Evolutionary conservation across 2,888 invertebrate genomes (phyloP), one percentile per base, ranked within the genome.

Genomic region (Euplagia quadripunctaria): DNA sequence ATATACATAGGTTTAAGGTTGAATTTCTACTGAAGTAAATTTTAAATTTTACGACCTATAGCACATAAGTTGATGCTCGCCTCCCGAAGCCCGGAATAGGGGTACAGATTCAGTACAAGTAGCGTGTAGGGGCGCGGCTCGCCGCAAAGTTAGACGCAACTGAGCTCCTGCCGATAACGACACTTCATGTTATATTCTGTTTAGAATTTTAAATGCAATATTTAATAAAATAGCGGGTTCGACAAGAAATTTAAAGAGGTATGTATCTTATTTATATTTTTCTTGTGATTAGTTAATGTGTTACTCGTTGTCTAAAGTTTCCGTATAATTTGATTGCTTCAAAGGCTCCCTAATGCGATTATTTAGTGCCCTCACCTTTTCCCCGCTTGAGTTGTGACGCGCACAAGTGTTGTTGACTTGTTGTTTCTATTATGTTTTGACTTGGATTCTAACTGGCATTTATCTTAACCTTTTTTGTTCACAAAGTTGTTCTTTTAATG

Each of bases 101-200:
- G 96, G 96, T 95, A 94, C 94, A 95, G 95, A 95, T 94, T 95
- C 96, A 94, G 96, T 95, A 94, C 94, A 94, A 95, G 95, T 94
- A 95, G 91, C 94, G 94, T 93, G 93, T 94, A 94, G 94, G 96
- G 96, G 96, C 94, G 96, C 96, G 96, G 96, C 94, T 94, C 95
- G 94, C 95, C 94, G 92, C 96, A 94, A 94, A 94, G 96, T 94
- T 94, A 96, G 96, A 96, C 95, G 96, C 95, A 91, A 92, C 94
- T 92, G 92, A 93, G 96, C 95, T 92, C 89, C 91, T 85, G 94
- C 90, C 92, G 92, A 91, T 90, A 92, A 90, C 93, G 92, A 90
- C 92, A 92, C 92, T 90, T 89, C 90, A 91, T 89, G 90, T 89
- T 87, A 84, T 84, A 89, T 83, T 88, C 84, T 85, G 87, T 86